Evolutionary conservation across 2,797 vertebrate genomes (phyloP), one percentile per base, ranked within the genome.

Genomic region (Streptopelia turtur): DNA sequence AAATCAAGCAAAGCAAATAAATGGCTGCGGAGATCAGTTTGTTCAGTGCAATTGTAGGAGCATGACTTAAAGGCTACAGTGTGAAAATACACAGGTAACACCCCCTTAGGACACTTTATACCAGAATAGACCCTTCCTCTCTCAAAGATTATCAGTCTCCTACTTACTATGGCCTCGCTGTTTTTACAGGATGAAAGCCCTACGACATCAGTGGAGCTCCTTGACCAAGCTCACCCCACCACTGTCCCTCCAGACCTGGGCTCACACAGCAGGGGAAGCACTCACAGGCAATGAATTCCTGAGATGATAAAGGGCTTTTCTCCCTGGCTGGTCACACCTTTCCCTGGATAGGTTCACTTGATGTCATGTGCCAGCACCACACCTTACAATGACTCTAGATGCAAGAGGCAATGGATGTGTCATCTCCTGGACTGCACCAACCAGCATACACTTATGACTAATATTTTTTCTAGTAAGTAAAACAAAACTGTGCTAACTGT

Each of bases 361-460:
- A 15, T 4, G 7, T 24, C 27, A 11, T 6, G 65, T 0, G 0
- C 15, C 3, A 1, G 45, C 74, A 87, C 4, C 23, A 7, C 1
- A 47, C 22, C 57, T 47, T 41, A 41, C 33, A 50, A 41, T 7
- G 20, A 71, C n/a, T 37, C 33, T 43, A 60, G 59, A 66, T 5
- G 4, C 45, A 43, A 59, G 49, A 61, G 37, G 28, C 23, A 55
- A 14, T 1, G 9, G 22, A 27, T 13, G 7, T 27, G 18, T n/a
- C 56, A 31, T 9, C 57, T 56, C 52, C 31, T 10, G 14, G 56
- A 35, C 66, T 31, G 41, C 16, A n/a, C 11, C 63, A 59, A 59
- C 25, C 30, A 53, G 13, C 41, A 25, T 0, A 6, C 3, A 9
- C 16, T 43, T 56, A 22, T 0, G 56, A 35, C 23, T 43, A 27